Percentiles rank a stretch among this genome's conserved stretches.
These are phyloP conservation scores for Vicugna pacos DNA, from an alignment of 2,113 vertebrate genomes.

Conservation along the genomic window DNA sequence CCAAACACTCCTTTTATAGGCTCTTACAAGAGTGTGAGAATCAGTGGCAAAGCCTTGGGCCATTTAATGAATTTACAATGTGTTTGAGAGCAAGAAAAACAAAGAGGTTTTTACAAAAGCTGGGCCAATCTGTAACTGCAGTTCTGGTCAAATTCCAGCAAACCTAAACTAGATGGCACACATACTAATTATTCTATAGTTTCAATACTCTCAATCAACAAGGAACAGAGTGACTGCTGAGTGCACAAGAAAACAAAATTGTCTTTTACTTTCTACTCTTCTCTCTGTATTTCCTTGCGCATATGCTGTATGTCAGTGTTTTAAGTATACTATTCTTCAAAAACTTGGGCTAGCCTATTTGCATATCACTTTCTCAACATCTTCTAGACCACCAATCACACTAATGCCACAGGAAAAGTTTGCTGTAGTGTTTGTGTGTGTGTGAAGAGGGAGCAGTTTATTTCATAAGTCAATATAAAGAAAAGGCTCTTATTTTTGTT, in stretches of 20 bases:
- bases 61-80: slow-evolving; percentile 37
- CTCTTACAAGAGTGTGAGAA: slow-evolving; percentile 25
- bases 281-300: neutral
- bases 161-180: neutral
- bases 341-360: neutral
- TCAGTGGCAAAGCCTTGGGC: neutral
- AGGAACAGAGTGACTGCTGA: neutral
- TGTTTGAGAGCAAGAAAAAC: slow-evolving; percentile 8
- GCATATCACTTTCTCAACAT: neutral
- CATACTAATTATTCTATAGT: neutral
- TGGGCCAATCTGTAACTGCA: neutral
- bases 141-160: slow-evolving; percentile 30
- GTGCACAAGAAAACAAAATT: neutral
- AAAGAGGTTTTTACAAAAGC: slow-evolving; percentile 52
- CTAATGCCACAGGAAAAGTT: neutral
- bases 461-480: neutral
- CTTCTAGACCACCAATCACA: neutral
- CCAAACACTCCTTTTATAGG: slow-evolving; percentile 1
- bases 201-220: slow-evolving; percentile 4
- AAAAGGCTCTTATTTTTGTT: neutral
- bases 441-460: neutral
- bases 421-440: neutral
- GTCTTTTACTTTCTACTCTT: neutral
- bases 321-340: neutral
- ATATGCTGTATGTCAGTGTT: neutral